Evolutionary conservation across 2,113 vertebrate species (phyloP), one percentile per base, ranked within the genome.

Genomic region (Hirundichthys speculiger): DNA sequence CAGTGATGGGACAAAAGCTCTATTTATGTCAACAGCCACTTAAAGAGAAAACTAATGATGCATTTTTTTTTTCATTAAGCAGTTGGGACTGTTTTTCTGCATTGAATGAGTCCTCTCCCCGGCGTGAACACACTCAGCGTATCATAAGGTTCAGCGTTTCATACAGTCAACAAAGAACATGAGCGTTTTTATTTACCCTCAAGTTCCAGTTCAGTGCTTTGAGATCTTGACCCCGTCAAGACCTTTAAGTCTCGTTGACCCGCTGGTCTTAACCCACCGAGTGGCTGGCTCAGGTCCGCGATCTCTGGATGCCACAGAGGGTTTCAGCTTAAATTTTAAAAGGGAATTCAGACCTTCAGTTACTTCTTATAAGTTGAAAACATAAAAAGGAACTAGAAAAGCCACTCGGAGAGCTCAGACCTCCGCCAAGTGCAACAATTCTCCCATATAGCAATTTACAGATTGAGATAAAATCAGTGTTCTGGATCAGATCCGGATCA

Each of bases 171-270:
- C 3, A 61, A 12, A 30, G 10, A 34, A 9, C 46, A n/a, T n/a
- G n/a, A 27, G n/a, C 42, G 12, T 16, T 30, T 64, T 30, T 8
- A 66, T 16, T 38, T 8, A 34, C 6, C 9, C 22, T 5, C 14
- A 48, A 25, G 22, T 59, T 68, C 25, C 49, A 42, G 21, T 65
- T 56, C 5, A 42, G 24, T 38, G 14, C 47, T 58, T 27, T 2
- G 3, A 34, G 27, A 13, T 12, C 24, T 10, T 34, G 30, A 34
- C 30, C 30, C 30, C 11, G 30, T 10, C 49, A 54, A 25, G n/a
- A 58, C 42, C 48, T 55, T 14, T 50, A 64, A 34, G 45, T 34
- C 30, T 1, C 13, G 1, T 24, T 42, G 13, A 40, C 27, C 55
- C 13, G 43, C 16, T 56, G 55, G 46, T 19, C 40, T 48, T 69